Evolutionary conservation across 2,113 vertebrate species (phyloP).

Genomic region (Zosterops hypoxanthus): DNA sequence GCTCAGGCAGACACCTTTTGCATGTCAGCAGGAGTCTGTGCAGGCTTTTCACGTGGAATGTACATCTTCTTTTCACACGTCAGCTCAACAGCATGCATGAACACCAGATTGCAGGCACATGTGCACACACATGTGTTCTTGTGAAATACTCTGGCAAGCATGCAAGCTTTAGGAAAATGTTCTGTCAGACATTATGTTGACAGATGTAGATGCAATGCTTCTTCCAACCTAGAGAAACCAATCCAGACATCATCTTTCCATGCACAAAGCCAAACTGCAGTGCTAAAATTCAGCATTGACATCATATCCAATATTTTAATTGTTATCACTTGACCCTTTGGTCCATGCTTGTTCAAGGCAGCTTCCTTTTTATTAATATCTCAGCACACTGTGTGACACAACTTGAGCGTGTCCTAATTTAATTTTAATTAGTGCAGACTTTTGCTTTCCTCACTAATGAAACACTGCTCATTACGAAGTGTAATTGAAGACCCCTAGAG

Average conservation of each 20-base stretch:
- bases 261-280: not conserved
- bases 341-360: constrained; percentile 49
- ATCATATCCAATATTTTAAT: constrained; percentile 45
- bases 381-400: constrained; percentile 52
- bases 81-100: constrained; percentile 2
- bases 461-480: constrained; percentile 72
- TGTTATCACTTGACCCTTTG: constrained; percentile 65
- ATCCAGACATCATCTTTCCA: constrained; percentile 51
- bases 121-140: constrained; percentile 39
- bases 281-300: constrained; percentile 31
- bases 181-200: constrained; percentile 57
- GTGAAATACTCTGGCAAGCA: constrained; percentile 47
- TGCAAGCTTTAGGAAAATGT: constrained; percentile 46
- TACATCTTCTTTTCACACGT: constrained; percentile 29
- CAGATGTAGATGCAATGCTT: constrained; percentile 51
- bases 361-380: constrained; percentile 64
- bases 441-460: constrained; percentile 73
- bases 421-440: constrained; percentile 74
- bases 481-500: constrained; percentile 75
- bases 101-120: constrained; percentile 46
- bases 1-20: constrained; percentile 17
- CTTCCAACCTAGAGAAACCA: constrained; percentile 49
- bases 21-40: not conserved
- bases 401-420: constrained; percentile 68
- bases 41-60: not conserved